These are phyloP conservation scores for Lutraria lutraria DNA, from an alignment of 2,888 invertebrate genomes.

Conservation along the genomic window DNA sequence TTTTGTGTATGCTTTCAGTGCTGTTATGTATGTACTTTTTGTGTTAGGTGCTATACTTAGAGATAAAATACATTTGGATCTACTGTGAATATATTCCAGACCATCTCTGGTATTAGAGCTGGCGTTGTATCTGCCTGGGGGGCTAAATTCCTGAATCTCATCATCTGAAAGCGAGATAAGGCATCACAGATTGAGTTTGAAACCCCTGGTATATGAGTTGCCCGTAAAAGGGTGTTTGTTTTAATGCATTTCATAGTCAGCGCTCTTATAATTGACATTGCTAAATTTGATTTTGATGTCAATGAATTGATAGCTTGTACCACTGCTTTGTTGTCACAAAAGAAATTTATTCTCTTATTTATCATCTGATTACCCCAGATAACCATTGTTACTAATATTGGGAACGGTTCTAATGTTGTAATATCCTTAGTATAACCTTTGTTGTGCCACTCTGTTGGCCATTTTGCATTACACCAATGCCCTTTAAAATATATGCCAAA, in stretches of 20 bases:
- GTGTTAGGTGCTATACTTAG: not conserved
- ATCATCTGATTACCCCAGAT: slow-evolving; percentile 26
- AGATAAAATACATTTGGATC: not conserved
- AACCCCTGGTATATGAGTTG: not conserved
- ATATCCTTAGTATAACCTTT: slow-evolving; percentile 22
- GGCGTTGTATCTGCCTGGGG: slow-evolving; percentile 32
- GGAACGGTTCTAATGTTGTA: slow-evolving; percentile 36
- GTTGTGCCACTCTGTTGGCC: slow-evolving; percentile 40
- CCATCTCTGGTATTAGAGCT: not conserved
- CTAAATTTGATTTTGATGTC: slow-evolving; percentile 19
- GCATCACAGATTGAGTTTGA: not conserved
- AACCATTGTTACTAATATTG: slow-evolving; percentile 24
- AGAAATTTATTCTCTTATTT: slow-evolving; percentile 40
- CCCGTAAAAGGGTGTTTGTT: slow-evolving; percentile 23
- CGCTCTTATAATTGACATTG: not conserved
- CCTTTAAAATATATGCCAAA: slow-evolving; percentile 48
- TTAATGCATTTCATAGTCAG: not conserved
- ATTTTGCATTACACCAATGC: slow-evolving; percentile 5
- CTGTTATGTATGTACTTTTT: not conserved
- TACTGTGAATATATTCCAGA: slow-evolving; percentile 29
- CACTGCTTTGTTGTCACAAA: slow-evolving; percentile 38
- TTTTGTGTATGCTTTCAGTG: not conserved
- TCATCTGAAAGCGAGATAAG: slow-evolving; percentile 40
- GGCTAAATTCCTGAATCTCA: slow-evolving; percentile 26
- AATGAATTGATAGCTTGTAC: not conserved